These are phyloP conservation scores for Syndactyla subalaris DNA, from an alignment of 2,797 vertebrate genomes.

Conservation along the genomic window DNA sequence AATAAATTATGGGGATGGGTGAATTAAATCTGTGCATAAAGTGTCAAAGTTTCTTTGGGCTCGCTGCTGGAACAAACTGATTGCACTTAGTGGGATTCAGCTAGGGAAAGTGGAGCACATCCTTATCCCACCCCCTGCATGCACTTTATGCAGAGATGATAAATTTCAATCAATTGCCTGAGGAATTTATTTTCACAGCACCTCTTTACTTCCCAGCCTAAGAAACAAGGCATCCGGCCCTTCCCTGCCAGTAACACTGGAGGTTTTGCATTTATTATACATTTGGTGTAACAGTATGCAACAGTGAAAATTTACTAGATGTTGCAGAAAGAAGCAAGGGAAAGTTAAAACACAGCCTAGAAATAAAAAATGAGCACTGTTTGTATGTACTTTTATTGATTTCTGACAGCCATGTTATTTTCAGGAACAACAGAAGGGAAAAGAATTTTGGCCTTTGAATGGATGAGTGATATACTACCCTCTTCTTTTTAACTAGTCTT, in stretches of 20 bases:
- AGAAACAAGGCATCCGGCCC: background rate
- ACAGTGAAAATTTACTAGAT: constrained; percentile 56
- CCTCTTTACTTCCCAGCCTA: constrained; percentile 32
- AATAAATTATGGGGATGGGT: too few species aligned
- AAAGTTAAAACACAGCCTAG: constrained; percentile 17
- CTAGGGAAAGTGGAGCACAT: background rate
- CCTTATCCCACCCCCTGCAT: background rate
- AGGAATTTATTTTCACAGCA: constrained; percentile 38
- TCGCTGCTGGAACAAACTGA: background rate
- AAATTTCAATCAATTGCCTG: background rate
- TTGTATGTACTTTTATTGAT: constrained; percentile 65
- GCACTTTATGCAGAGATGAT: background rate
- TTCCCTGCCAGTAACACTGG: constrained; percentile 12
- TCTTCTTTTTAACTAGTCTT: constrained; percentile 37
- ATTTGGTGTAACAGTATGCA: constrained; percentile 42
- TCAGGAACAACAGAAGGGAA: constrained; percentile 71
- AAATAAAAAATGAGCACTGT: constrained; percentile 57
- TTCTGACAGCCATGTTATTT: constrained; percentile 62
- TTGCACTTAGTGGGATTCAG: background rate
- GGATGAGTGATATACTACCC: constrained; percentile 69
- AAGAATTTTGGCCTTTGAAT: constrained; percentile 69
- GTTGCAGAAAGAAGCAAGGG: constrained; percentile 45
- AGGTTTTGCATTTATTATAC: constrained; percentile 22
- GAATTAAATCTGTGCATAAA: background rate
- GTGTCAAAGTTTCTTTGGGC: background rate